A percentile compares a stretch with the other conserved stretches of the same genome.
phyloP scores from a whole-genome alignment of 1,140 invertebrate species.

The Drosophila suzukii region DNA sequence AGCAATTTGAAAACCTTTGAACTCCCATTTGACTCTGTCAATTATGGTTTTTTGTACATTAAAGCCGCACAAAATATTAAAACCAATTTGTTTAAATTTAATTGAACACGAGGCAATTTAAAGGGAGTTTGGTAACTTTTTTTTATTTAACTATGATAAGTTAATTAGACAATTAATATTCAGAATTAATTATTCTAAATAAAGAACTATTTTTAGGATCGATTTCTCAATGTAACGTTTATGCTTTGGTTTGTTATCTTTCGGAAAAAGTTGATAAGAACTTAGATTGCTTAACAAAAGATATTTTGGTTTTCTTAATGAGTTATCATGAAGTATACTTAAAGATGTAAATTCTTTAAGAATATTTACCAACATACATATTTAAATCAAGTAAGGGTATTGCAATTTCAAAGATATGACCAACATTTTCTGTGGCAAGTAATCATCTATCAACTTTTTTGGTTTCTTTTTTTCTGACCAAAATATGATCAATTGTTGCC shows the following conservation, averaged over 20 bases:
- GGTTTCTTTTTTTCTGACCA: constrained; percentile 39
- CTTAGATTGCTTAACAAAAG: no score
- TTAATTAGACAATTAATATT: no score
- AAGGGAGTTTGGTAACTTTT: neutral
- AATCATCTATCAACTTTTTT: constrained; percentile 37
- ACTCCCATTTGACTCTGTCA: constrained; percentile 10
- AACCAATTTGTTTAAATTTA: neutral
- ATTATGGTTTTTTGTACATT: constrained; percentile 1
- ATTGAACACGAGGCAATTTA: neutral
- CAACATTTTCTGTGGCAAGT: constrained; percentile 18
- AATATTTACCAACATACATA: neutral
- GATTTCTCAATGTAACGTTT: no score
- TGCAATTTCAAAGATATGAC: neutral
- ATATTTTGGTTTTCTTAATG: no score
- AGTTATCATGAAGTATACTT: no score
- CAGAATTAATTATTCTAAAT: no score
- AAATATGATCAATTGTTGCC: constrained; percentile 70
- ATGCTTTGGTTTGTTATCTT: no score
- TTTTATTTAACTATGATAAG: no score
- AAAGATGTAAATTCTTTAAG: no score
- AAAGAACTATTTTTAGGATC: no score
- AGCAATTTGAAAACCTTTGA: constrained; percentile 51
- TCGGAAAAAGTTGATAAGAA: no score
- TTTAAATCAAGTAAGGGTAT: constrained; percentile 15
- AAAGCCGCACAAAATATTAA: neutral